These are phyloP conservation scores for Cantharis rufa DNA, from an alignment of 2,888 invertebrate genomes.

Conservation along the genomic window DNA sequence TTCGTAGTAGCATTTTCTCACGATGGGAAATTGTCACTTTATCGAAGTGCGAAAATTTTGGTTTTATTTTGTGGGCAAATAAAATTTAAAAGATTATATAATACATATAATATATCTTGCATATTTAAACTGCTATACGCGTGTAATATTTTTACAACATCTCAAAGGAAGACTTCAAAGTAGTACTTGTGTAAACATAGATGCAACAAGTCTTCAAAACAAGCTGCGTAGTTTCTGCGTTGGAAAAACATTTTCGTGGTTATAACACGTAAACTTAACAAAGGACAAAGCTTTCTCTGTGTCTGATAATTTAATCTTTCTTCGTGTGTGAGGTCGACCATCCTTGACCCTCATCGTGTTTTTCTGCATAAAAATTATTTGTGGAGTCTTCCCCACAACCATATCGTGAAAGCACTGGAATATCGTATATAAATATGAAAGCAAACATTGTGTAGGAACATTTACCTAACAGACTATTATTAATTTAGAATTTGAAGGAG, in stretches of 20 bases:
- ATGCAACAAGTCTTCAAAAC: neutral
- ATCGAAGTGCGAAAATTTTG: neutral
- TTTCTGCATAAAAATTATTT: neutral
- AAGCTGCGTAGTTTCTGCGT: neutral
- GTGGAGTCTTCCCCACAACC: neutral
- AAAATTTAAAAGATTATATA: neutral
- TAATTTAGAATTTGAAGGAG: neutral
- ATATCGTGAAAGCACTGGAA: neutral
- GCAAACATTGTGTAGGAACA: neutral
- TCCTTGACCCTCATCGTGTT: neutral
- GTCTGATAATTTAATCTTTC: neutral
- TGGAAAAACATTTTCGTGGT: neutral
- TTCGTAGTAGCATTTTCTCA: neutral
- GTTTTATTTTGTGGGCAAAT: neutral
- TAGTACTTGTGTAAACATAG: neutral
- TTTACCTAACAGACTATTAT: neutral
- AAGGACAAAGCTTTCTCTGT: neutral
- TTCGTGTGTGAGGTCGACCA: neutral
- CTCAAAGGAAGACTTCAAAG: neutral
- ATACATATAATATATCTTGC: too few relatives aligned
- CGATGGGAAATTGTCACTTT: neutral
- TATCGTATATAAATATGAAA: neutral
- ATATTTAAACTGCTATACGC: neutral
- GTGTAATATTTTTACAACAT: neutral
- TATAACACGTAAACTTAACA: neutral